A percentile compares a stretch with the other conserved stretches of the same genome.
Evolutionary conservation across 2,797 vertebrate genomes (phyloP).

Genomic region (Coregonus suidteri): DNA sequence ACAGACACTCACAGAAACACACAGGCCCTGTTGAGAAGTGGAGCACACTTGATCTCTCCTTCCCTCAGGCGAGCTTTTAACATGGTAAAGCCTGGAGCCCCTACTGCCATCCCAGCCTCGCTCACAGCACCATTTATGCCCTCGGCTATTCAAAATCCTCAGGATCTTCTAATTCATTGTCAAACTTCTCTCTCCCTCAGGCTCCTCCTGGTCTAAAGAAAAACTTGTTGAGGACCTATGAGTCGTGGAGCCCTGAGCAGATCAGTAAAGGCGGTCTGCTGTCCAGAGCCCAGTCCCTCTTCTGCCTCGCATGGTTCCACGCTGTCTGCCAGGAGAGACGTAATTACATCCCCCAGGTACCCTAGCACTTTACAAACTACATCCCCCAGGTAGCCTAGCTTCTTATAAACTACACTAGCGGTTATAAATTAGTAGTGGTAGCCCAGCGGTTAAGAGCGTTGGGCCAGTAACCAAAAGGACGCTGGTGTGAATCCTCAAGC

Average conservation of each 20-base stretch:
- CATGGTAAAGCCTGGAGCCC: not conserved
- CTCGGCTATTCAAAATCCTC: too few species aligned
- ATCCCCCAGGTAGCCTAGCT: not conserved
- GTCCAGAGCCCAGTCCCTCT: constrained; percentile 86
- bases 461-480: too few species aligned
- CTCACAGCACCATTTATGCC: not conserved
- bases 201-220: constrained; percentile 96
- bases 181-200: constrained; percentile 58
- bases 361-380: not conserved
- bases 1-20: constrained; percentile 16
- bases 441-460: too few species aligned
- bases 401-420: not conserved
- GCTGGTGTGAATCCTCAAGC: too few species aligned
- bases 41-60: constrained; percentile 2
- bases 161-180: not conserved
- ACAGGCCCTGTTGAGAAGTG: constrained; percentile 3
- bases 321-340: constrained; percentile 96
- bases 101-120: not conserved
- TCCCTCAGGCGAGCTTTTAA: not conserved
- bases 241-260: constrained; percentile 94
- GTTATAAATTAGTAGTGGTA: too few species aligned
- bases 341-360: constrained; percentile 94
- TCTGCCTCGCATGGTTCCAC: constrained; percentile 97
- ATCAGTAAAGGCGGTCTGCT: constrained; percentile 86
- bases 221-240: constrained; percentile 93